phyloP scores from a whole-genome alignment of 64 coral and sea anemone genomes.

The Pocillopora verrucosa region DNA sequence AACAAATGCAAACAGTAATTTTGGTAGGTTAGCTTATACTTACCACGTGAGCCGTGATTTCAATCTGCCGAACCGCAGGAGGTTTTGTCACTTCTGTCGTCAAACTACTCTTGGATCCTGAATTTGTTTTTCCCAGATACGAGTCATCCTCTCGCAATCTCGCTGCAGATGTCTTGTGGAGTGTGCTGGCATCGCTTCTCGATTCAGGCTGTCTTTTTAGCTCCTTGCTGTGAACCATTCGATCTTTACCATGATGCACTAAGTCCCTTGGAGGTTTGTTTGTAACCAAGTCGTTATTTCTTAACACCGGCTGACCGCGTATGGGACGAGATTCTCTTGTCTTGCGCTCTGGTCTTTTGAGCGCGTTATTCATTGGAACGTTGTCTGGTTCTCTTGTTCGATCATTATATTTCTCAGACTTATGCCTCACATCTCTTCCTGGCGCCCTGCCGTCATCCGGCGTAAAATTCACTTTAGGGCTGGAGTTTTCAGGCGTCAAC shows the following conservation, averaged over 20 bases:
- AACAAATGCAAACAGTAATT: too few relatives aligned
- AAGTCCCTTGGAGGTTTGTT: not conserved
- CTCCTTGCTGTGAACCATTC: not conserved
- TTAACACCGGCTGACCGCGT: not conserved
- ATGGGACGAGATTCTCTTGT: not conserved
- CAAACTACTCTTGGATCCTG: not conserved
- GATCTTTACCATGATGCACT: not conserved
- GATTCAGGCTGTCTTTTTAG: not conserved
- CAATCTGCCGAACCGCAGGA: not conserved
- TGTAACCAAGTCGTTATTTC: slow-evolving; percentile 1
- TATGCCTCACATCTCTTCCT: not conserved
- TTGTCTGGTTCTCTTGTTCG: not conserved
- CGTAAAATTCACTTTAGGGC: slow-evolving; percentile 1
- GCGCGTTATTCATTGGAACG: slow-evolving; percentile 5
- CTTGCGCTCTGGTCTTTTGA: not conserved
- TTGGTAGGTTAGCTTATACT: not conserved
- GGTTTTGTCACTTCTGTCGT: not conserved
- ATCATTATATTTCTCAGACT: not conserved
- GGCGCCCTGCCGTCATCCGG: not conserved
- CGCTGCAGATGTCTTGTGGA: not conserved
- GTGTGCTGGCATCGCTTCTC: not conserved
- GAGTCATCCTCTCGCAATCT: not conserved
- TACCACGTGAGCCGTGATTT: not conserved
- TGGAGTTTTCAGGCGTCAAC: not conserved
- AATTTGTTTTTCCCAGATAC: not conserved